These are phyloP conservation scores for Alligator mississippiensis DNA, from an alignment of 2,113 vertebrate species.

Conservation along the genomic window DNA sequence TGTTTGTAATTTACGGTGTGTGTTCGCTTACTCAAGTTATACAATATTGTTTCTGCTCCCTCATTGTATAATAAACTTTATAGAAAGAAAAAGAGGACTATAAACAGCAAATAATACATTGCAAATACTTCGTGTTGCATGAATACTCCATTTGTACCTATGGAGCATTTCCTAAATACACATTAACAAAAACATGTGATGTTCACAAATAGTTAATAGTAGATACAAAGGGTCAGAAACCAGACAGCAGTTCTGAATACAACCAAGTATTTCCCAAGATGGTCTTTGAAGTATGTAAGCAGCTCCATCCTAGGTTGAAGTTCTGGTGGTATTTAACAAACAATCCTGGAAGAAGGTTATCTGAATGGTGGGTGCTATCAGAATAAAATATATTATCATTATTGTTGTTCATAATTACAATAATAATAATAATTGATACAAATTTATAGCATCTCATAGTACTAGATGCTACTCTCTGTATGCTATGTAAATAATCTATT, in stretches of 20 bases:
- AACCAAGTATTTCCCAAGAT: not conserved
- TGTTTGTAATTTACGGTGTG: not conserved
- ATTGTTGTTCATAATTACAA: no score
- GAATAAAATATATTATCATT: not conserved
- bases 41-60: not conserved
- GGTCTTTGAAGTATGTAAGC: not conserved
- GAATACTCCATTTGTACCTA: constrained; percentile 8
- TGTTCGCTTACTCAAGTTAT: constrained; percentile 2
- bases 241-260: not conserved
- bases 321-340: not conserved
- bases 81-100: not conserved
- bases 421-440: no score
- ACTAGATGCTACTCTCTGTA: no score
- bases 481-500: no score
- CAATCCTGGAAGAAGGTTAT: not conserved
- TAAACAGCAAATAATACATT: constrained; percentile 32
- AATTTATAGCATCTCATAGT: no score
- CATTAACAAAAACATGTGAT: not conserved
- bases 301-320: not conserved
- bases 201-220: not conserved
- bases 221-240: not conserved
- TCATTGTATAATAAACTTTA: not conserved
- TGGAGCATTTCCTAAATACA: not conserved
- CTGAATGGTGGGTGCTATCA: constrained; percentile 1
- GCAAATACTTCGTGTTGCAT: not conserved